phyloP scores from a whole-genome alignment of 2,888 invertebrate species.

The Chymomyza fuscimana region DNA sequence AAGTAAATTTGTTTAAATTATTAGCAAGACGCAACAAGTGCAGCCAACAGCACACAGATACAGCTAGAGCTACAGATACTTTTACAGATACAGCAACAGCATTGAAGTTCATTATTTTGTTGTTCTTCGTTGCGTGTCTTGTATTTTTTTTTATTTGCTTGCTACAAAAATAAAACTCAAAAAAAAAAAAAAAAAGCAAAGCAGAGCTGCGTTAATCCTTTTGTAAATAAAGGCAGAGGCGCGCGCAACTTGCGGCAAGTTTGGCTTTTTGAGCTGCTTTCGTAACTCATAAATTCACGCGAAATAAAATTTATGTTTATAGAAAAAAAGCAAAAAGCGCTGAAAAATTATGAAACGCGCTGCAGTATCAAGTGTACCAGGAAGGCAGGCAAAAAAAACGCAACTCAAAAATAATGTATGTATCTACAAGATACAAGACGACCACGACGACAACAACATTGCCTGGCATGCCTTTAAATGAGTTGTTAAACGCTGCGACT shows the following conservation, averaged over 20 bases:
- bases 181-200: neutral
- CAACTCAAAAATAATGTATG: constrained; percentile 5
- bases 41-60: constrained; percentile 22
- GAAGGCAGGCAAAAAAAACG: constrained; percentile 6
- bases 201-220: constrained; percentile 56
- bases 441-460: constrained; percentile 29
- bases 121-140: neutral
- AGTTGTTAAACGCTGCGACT: constrained; percentile 61
- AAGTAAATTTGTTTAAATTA: constrained; percentile 69
- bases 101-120: neutral
- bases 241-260: neutral
- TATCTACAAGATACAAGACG: constrained; percentile 32
- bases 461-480: constrained; percentile 51
- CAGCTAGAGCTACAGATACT: neutral
- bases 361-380: constrained; percentile 37
- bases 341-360: constrained; percentile 8
- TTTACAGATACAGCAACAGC: neutral
- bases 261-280: neutral
- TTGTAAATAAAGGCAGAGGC: constrained; percentile 55
- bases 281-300: constrained; percentile 69
- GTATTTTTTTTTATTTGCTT: constrained; percentile 47
- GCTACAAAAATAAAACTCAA: neutral
- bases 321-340: constrained; percentile 9
- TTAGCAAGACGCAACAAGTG: constrained; percentile 58
- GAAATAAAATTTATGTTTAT: constrained; percentile 64